phyloP scores from a whole-genome alignment of 2,113 vertebrate genomes.

The Scomber colias region DNA sequence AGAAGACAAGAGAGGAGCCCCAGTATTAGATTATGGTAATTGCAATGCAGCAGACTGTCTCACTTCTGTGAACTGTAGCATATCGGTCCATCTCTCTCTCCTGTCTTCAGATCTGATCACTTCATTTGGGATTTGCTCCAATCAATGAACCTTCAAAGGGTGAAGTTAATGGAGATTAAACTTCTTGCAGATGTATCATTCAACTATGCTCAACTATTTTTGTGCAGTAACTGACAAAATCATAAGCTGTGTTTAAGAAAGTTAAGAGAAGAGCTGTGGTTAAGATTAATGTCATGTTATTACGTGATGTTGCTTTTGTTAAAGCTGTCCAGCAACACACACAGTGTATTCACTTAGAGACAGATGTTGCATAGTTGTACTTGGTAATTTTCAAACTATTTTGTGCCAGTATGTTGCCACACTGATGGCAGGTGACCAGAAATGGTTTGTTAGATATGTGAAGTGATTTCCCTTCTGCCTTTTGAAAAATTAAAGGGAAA shows the following conservation, averaged over 20 bases:
- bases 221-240: background rate
- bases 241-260: background rate
- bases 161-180: background rate
- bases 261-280: background rate
- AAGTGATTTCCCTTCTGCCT: constrained; percentile 70
- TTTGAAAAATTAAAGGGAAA: constrained; percentile 64
- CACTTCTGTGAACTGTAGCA: background rate
- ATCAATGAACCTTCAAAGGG: background rate
- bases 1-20: constrained; percentile 4
- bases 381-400: constrained; percentile 35
- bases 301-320: background rate
- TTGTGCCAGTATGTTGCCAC: constrained; percentile 44
- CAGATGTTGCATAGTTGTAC: constrained; percentile 34
- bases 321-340: background rate
- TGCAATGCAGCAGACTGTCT: background rate
- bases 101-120: background rate
- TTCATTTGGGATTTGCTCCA: background rate
- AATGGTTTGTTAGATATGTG: constrained; percentile 45
- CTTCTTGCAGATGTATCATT: background rate
- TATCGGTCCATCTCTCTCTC: constrained; percentile 6
- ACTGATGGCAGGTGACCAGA: constrained; percentile 52
- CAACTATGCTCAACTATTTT: background rate
- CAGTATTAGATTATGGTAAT: background rate
- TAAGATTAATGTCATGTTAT: background rate
- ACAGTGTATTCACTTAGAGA: background rate